These are phyloP conservation scores for Antheraea assamensis DNA, from an alignment of 2,888 invertebrate species.

Conservation along the genomic window DNA sequence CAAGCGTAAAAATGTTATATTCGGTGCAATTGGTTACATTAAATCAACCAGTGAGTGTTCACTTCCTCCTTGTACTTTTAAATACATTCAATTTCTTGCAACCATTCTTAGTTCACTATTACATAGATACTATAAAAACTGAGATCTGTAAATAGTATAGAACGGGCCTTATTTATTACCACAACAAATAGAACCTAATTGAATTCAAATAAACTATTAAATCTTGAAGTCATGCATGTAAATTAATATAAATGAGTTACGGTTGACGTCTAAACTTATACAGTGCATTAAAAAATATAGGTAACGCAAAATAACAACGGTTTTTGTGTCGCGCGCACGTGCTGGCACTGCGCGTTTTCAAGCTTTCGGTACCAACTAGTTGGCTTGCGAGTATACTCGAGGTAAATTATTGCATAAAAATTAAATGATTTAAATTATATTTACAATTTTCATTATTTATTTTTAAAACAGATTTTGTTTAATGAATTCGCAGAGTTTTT, in stretches of 20 bases:
- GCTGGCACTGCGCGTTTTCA: slow-evolving; percentile 37
- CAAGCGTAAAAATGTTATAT: not conserved
- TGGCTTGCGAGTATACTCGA: slow-evolving; percentile 1
- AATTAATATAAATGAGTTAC: slow-evolving; percentile 4
- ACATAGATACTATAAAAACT: not conserved
- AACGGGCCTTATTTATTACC: not conserved
- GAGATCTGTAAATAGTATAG: not conserved
- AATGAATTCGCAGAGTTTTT: too few relatives aligned
- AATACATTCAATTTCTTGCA: not conserved
- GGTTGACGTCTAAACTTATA: slow-evolving; percentile 3
- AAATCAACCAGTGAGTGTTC: not conserved
- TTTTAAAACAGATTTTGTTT: too few relatives aligned
- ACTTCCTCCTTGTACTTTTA: not conserved
- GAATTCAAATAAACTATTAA: slow-evolving; percentile 8
- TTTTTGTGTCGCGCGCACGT: slow-evolving; percentile 48
- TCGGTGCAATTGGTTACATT: not conserved
- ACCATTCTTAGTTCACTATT: not conserved
- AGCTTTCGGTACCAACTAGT: slow-evolving; percentile 36
- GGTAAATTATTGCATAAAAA: not conserved
- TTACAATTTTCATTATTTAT: not conserved
- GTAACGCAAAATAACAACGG: slow-evolving; percentile 26
- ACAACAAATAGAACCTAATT: slow-evolving; percentile 2
- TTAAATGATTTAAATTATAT: not conserved
- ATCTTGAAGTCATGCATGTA: not conserved
- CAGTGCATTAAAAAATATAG: slow-evolving; percentile 3